These are phyloP conservation scores for Diorhabda elongata DNA, from an alignment of 1,140 invertebrate genomes.

Conservation along the genomic window DNA sequence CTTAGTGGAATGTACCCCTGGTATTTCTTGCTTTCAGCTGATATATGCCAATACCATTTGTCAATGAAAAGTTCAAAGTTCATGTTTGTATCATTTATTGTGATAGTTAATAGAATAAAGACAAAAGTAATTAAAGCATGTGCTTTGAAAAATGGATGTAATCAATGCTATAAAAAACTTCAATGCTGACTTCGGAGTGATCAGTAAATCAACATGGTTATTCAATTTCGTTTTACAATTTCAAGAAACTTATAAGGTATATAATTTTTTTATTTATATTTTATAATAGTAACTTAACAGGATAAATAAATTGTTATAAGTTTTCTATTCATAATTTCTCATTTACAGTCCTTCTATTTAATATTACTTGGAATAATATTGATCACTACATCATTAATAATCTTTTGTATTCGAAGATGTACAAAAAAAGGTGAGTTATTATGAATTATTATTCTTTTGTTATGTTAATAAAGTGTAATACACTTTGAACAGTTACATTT, in stretches of 20 bases:
- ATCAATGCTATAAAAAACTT: constrained; percentile 26
- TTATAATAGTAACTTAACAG: constrained; percentile 7
- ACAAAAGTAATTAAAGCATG: constrained; percentile 40
- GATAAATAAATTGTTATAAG: constrained; percentile 12
- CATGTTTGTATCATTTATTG: too few relatives aligned
- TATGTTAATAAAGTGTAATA: not conserved
- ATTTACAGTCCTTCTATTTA: constrained; percentile 12
- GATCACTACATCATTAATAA: not conserved
- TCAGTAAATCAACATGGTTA: constrained; percentile 24
- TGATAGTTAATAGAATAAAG: too few relatives aligned
- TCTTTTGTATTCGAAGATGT: constrained; percentile 10
- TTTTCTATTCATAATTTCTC: constrained; percentile 4
- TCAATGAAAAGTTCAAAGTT: too few relatives aligned
- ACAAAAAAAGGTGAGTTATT: constrained; percentile 10
- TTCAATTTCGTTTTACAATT: constrained; percentile 15
- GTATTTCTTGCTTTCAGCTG: too few relatives aligned
- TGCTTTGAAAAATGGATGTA: constrained; percentile 24
- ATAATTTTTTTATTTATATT: constrained; percentile 5
- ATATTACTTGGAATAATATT: constrained; percentile 5
- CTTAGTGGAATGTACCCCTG: too few relatives aligned
- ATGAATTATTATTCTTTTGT: not conserved
- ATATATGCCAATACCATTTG: too few relatives aligned
- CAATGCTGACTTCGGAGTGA: constrained; percentile 19
- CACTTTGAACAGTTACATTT: not conserved
- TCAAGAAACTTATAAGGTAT: constrained; percentile 26